Base-by-base conservation (phyloP, 2,888 invertebrate genomes). In the Dastarcus helophoroides region DNA sequence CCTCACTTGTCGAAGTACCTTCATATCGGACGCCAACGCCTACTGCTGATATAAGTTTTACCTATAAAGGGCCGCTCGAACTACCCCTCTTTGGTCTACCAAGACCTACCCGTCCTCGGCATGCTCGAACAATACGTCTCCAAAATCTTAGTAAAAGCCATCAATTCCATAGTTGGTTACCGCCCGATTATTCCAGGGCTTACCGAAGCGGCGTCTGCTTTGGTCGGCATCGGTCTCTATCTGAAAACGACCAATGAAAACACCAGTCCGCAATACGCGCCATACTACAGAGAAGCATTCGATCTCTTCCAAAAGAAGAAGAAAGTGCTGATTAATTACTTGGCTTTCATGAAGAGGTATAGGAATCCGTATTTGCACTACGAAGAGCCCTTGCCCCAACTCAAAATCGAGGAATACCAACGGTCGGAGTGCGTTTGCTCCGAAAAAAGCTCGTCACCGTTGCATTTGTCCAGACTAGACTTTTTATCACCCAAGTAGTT, bases 111-210 rank as follows among this genome's bases (percentile, higher is more conserved):
- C 1, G 51, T 66, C 32, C 44, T 73, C 9, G 76, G 75, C 2
- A 73, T 71, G 50, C 53, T 77, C 11, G 73, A 77, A 41, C 76
- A 75, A 50, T 70, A 67, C 9, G 55, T 74, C 1, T 69, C 66
- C 0, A 62, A 61, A 32, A 49, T 67, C 22, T 48, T 77, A 14
- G 65, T 71, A 2, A 56, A 65, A 32, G 73, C 70, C 1, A 63
- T 76, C 32, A 65, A 66, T 34, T 57, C 64, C 21, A 60, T 69
- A 0, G 65, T 66, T 33, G 62, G 61, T 2, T 31, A 62, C 10
- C 62, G 77, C 35, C 77, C 77, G 1, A 69, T 76, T 40, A 67
- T 76, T 43, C 71, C 73, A 1, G 74, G 73, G 2, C 54, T 77
- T 12, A 56, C 58, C 37, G 52, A 65, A 17, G 40, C 54, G 26